phyloP scores from a whole-genome alignment of 2,888 invertebrate species.

The Erebia epiphron region DNA sequence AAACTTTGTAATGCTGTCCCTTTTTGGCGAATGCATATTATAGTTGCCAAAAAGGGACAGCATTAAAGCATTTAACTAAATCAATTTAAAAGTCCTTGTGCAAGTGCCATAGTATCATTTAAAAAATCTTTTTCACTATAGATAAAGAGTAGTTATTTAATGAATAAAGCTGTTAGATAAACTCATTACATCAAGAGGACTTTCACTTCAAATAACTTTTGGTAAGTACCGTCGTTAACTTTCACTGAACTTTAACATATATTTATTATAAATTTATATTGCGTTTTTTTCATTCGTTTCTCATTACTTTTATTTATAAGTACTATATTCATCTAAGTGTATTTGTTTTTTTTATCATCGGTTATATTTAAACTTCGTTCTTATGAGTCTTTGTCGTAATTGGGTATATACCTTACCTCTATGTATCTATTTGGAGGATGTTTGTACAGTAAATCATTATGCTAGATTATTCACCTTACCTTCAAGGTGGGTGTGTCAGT shows the following conservation, averaged over 20 bases:
- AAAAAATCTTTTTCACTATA: no score
- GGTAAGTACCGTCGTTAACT: not conserved
- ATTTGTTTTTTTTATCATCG: not conserved
- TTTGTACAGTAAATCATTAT: constrained; percentile 27
- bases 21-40: no score
- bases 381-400: not conserved
- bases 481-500: constrained; percentile 40
- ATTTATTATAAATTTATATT: not conserved
- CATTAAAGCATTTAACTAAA: no score
- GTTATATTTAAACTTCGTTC: not conserved
- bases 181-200: constrained; percentile 5
- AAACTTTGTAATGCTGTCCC: no score
- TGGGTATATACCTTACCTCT: not conserved
- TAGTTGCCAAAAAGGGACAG: no score
- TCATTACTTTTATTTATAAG: not conserved
- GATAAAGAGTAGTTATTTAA: not conserved
- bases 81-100: no score
- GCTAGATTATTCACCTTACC: constrained; percentile 34
- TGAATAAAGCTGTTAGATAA: not conserved
- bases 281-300: not conserved
- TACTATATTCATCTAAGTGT: no score
- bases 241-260: constrained; percentile 7
- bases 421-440: constrained; percentile 12
- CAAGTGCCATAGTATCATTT: no score
- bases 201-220: constrained; percentile 1